Base-by-base conservation (phyloP, 2,113 vertebrate genomes). In the Cynoglossus semilaevis region DNA sequence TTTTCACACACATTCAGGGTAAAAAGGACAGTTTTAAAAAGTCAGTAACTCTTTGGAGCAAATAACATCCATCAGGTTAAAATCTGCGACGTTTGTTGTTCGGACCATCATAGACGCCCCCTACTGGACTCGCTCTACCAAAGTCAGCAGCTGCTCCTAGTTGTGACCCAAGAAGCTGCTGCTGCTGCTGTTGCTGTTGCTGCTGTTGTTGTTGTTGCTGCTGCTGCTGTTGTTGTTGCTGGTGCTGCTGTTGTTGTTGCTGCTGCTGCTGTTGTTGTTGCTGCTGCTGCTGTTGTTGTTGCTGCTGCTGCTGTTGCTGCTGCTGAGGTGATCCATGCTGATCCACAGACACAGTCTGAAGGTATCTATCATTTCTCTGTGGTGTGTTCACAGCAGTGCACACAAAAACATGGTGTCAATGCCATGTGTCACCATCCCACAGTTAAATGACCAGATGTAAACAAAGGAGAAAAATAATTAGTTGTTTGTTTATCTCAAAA, bases 31-130 rank as follows among this genome's bases (percentile, higher is more conserved):
- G 38, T 9, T 38, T n/a, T 6, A 10, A 15, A 16, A 52, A 42
- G 1, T 5, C 36, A 43, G 16, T 29, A 29, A 29, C 22, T 29
- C 22, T 29, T 29, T 6, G n/a, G 29, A 3, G 43, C 19, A 55
- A 35, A 13, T 42, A 50, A 47, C 15, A 59, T 16, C 42, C 35
- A 29, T 7, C 11, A 13, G 61, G 80, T 92, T 87, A 99, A 71
- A 93, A 99, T 92, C 96, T 93, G 79, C 94, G 93, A 17, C 94
- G 95, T 68, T 98, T 98, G 91, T 92, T 97, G 90, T 95, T 98
- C 77, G 94, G 94, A 70, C 94, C 96, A 76, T 99, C 96, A 89
- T 96, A 98, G 87, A 87, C 92, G 52, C 91, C 91, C 82, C 91
- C 85, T 17, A 74, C 91, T 82, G 94, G 94, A 73, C 86, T 94